Percentiles rank a stretch among this genome's conserved stretches.
Conservation (phyloP, 1,140 invertebrate species). For the Amyelois transitella region DNA sequence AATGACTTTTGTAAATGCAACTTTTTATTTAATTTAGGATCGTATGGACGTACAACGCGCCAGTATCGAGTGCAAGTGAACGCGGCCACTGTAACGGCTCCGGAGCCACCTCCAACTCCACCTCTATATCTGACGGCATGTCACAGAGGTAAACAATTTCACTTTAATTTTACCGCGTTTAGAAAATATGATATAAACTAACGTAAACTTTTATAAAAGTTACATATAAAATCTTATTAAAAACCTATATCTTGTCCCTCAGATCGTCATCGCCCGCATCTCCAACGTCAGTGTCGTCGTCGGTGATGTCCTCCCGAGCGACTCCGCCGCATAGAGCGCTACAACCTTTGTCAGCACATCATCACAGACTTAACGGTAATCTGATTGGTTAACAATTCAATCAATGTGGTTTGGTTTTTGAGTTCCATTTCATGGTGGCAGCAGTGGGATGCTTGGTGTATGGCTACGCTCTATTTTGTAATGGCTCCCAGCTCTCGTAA, state of each 20-base stretch:
- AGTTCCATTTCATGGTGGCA: too few relatives aligned
- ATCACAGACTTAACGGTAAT: conserved; percentile 49
- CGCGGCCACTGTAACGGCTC: conserved; percentile 77
- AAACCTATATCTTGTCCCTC: conserved; percentile 1
- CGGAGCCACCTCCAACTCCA: conserved; percentile 79
- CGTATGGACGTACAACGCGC: conserved; percentile 94
- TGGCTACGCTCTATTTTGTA: too few relatives aligned
- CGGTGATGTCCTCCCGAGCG: conserved; percentile 81
- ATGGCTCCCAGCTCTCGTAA: too few relatives aligned
- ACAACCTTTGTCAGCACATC: conserved; percentile 18
- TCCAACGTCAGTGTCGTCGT: conserved; percentile 89
- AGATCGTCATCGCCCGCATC: conserved; percentile 84
- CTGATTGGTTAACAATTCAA: not conserved
- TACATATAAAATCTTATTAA: not conserved
- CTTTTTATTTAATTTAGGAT: conserved; percentile 75
- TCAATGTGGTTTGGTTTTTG: too few relatives aligned
- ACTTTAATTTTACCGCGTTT: not conserved
- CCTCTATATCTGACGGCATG: conserved; percentile 75
- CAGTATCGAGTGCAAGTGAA: conserved; percentile 79
- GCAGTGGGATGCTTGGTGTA: too few relatives aligned
- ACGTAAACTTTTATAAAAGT: not conserved
- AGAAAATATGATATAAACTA: not conserved
- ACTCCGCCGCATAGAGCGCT: conserved; percentile 44
- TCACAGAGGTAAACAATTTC: conserved; percentile 51
- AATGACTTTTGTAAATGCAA: too few relatives aligned